Conservation (phyloP, 1,140 invertebrate genomes). For the Pseudomyrmex concolor region DNA sequence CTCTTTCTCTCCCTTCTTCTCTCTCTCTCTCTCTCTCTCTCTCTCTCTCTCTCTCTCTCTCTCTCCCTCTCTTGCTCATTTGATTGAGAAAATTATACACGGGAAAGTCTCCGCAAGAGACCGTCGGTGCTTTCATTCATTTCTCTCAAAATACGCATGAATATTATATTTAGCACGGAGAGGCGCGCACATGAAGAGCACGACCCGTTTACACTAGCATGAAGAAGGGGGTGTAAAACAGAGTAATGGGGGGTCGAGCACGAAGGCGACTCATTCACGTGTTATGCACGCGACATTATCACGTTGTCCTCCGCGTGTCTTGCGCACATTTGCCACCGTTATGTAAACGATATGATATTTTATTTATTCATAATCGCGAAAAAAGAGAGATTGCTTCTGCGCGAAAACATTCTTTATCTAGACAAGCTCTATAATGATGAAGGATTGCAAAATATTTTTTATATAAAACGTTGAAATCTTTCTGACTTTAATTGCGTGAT, state of each 20-base stretch:
- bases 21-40: neutral
- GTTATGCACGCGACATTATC: slow-evolving; percentile 60
- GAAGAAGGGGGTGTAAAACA: slow-evolving; percentile 64
- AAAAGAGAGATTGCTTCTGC: neutral
- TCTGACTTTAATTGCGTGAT: too few species aligned
- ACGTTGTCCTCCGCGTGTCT: slow-evolving; percentile 20
- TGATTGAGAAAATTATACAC: slow-evolving; percentile 25
- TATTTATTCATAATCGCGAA: slow-evolving; percentile 1
- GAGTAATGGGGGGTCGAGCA: slow-evolving; percentile 65
- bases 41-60: neutral
- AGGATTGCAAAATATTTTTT: too few species aligned
- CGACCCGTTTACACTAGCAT: slow-evolving; percentile 44
- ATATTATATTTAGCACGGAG: slow-evolving; percentile 79
- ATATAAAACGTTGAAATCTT: too few species aligned
- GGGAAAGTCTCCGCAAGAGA: slow-evolving; percentile 36
- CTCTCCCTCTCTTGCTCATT: neutral
- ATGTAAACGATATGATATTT: neutral
- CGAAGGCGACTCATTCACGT: slow-evolving; percentile 76
- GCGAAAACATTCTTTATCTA: too few species aligned
- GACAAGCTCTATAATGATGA: too few species aligned
- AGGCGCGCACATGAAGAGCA: slow-evolving; percentile 52
- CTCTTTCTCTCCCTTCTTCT: too few species aligned
- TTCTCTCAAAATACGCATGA: slow-evolving; percentile 78
- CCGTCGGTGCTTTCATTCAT: slow-evolving; percentile 78
- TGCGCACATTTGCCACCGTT: slow-evolving; percentile 16